phyloP scores from a whole-genome alignment of 37 sponge, comb jelly and placozoan genomes.

The Diacarnus erythraeanus region DNA sequence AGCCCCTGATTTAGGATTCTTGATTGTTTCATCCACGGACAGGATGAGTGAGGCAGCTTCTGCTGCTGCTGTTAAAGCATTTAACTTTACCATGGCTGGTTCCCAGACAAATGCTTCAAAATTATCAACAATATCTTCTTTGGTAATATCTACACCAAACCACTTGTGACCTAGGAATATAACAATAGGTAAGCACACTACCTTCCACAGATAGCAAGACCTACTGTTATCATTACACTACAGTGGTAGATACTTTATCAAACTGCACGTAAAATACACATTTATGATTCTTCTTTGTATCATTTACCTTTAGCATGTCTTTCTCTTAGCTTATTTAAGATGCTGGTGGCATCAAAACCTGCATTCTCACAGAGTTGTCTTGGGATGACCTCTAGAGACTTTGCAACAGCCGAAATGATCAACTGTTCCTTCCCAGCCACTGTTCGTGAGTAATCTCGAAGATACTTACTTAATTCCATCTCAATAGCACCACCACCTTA shows the following conservation, averaged over 20 bases:
- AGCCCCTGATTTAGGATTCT: conserved; percentile 81
- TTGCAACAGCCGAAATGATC: conserved; percentile 91
- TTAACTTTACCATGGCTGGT: conserved; percentile 91
- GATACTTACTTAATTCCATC: conserved; percentile 94
- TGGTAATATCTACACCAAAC: conserved; percentile 96
- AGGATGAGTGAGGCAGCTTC: conserved; percentile 96
- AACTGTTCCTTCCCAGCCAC: conserved; percentile 98
- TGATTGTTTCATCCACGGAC: conserved; percentile 98
- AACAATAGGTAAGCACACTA: neutral
- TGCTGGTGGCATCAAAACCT: conserved; percentile 96
- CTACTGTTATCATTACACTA: neutral
- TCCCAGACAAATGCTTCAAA: conserved; percentile 98
- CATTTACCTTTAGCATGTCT: conserved; percentile 86
- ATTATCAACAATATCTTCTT: conserved; percentile 94
- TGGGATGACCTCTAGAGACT: conserved; percentile 96
- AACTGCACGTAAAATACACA: neutral
- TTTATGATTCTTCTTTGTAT: no score
- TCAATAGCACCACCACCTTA: conserved; percentile 98
- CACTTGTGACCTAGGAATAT: conserved; percentile 94
- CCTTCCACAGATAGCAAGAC: neutral
- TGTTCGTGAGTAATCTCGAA: conserved; percentile 86
- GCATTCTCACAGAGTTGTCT: conserved; percentile 99
- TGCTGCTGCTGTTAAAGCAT: conserved; percentile 93
- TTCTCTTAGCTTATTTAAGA: conserved; percentile 96
- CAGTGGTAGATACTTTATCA: neutral